Conservation (phyloP, 2,797 vertebrate genomes). For the Austrolebias charrua region DNA sequence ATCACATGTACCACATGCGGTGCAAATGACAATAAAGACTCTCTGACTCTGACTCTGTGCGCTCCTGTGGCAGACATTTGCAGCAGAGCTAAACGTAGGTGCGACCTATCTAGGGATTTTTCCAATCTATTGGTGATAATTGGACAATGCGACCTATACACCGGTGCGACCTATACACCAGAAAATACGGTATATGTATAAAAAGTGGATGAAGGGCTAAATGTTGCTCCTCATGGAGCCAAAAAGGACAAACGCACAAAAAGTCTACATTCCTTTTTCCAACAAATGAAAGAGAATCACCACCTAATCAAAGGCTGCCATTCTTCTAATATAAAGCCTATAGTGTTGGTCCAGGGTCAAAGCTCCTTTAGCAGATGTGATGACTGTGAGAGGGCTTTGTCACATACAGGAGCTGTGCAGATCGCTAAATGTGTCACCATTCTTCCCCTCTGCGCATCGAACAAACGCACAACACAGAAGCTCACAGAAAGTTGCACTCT, state of each 20-base stretch:
- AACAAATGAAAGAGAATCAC: constrained; percentile 59
- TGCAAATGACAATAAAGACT: no score
- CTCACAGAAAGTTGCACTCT: constrained; percentile 36
- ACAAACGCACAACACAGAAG: constrained; percentile 21
- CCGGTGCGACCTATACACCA: no score
- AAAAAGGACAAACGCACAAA: constrained; percentile 25
- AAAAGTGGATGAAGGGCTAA: constrained; percentile 21
- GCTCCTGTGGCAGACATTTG: no score
- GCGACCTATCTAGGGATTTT: no score
- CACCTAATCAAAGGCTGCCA: constrained; percentile 72
- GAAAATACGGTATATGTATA: no score
- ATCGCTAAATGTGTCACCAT: constrained; percentile 62
- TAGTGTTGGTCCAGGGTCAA: constrained; percentile 60
- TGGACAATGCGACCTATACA: no score
- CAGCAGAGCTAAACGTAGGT: no score
- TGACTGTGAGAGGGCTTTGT: constrained; percentile 70
- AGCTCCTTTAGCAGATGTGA: constrained; percentile 69
- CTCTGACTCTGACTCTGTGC: no score
- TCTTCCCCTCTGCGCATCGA: constrained; percentile 50
- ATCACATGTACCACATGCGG: no score
- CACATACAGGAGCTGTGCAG: constrained; percentile 56
- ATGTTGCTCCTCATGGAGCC: constrained; percentile 26
- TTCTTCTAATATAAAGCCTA: constrained; percentile 73
- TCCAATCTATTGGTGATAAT: no score
- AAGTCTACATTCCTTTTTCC: constrained; percentile 42